Evolutionary conservation across 53 echinoderm and acorn worm genomes (phyloP), one percentile per base, ranked within the genome.

Genomic region (Zoroaster sp.): DNA sequence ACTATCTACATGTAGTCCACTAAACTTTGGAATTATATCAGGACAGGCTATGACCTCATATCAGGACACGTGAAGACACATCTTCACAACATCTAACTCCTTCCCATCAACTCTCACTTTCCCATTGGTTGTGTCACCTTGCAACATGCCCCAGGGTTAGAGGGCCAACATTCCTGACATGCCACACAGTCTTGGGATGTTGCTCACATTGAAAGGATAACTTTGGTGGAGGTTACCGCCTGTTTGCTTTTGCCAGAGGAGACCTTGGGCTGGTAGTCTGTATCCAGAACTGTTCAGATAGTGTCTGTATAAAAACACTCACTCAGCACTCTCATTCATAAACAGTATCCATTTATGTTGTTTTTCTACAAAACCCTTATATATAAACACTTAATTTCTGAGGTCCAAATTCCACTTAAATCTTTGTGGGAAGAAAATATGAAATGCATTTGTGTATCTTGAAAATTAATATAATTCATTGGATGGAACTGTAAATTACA

Each of bases 121-220:
- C 28, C 52, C 51, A 30, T 77, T 34, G 51, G 52, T 34, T 77
- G 31, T 18, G 23, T 83, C 71, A 72, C 71, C 85, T 46, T n/a
- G 31, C 35, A 46, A 15, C 34, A 71, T n/a, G 47, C 85, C 70
- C 28, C 23, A 28, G 28, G 63, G 63, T 59, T 21, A 28, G 23
- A 35, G 35, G 15, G 44, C 79, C 52, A 51, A 69, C 85, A 85
- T 85, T 85, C 85, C 44, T 69, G 36, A 44, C 85, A 85, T 85
- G 13, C 71, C 71, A 51, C 3, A 66, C 70, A 85, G 85, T 85
- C 85, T 71, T 85, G 20, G 69, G 85, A 85, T 85, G 51, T 85
- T 85, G 85, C 47, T 85, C 85, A 85, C 35, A 71, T 3, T 83
- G 66, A 40, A 43, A 43, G 20, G 73, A n/a, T 17, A 18, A 18